A percentile compares a stretch with the other conserved stretches of the same genome.
Evolutionary conservation across 2,888 invertebrate genomes (phyloP).

Genomic region (Pseudanteris insignis): DNA sequence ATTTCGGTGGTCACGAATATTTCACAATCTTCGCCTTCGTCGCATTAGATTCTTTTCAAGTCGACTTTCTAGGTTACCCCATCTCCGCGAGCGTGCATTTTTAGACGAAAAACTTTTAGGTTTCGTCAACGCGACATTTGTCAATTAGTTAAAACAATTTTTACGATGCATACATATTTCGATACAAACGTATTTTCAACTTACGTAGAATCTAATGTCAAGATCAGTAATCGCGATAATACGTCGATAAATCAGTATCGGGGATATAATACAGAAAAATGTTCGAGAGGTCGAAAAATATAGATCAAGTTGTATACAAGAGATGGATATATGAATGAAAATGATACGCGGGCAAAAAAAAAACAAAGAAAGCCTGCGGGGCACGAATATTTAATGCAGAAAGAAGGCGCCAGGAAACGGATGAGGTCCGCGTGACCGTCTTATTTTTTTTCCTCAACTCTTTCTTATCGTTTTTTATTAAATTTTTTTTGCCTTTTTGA

Average conservation of each 20-base stretch:
- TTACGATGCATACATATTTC: no score
- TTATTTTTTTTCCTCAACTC: slow-evolving; percentile 20
- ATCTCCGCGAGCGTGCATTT: no score
- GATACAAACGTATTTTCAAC: no score
- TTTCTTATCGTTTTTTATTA: not conserved
- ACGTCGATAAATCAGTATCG: slow-evolving; percentile 27
- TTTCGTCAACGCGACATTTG: no score
- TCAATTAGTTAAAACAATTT: no score
- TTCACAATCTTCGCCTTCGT: no score
- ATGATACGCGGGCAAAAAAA: slow-evolving; percentile 46
- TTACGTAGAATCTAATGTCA: slow-evolving; percentile 1
- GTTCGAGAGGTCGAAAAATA: slow-evolving; percentile 10
- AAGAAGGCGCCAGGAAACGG: slow-evolving; percentile 36
- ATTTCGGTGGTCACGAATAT: no score
- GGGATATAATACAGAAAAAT: slow-evolving; percentile 18
- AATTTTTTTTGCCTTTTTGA: slow-evolving; percentile 33
- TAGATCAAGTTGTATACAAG: slow-evolving; percentile 32
- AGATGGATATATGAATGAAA: slow-evolving; percentile 49
- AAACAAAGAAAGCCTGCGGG: slow-evolving; percentile 35
- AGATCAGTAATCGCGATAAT: slow-evolving; percentile 14
- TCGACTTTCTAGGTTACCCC: no score
- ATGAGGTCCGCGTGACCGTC: slow-evolving; percentile 8
- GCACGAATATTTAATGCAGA: slow-evolving; percentile 29
- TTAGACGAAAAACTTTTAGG: no score
- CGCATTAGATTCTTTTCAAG: no score